Percentiles rank a stretch among this genome's conserved stretches.
These are phyloP conservation scores for Andrena dorsata DNA, from an alignment of 2,888 invertebrate genomes.

Conservation along the genomic window DNA sequence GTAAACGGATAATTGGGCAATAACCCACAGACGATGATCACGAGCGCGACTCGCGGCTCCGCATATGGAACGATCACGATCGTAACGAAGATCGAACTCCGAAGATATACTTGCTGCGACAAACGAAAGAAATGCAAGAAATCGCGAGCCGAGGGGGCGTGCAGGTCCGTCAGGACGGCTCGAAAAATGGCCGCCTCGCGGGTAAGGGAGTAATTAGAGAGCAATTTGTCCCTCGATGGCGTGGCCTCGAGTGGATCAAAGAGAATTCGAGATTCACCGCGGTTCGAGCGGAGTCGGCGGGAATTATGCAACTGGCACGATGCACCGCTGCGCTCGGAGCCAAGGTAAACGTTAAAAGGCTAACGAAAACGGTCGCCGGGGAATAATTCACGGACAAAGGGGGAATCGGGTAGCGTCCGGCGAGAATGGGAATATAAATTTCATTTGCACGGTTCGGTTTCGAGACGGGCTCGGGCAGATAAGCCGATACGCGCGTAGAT, in stretches of 20 bases:
- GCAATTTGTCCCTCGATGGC: slow-evolving; percentile 10
- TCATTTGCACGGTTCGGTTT: slow-evolving; percentile 36
- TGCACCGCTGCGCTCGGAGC: background rate
- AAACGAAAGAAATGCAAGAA: slow-evolving; percentile 33
- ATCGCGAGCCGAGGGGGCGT: background rate
- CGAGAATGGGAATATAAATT: slow-evolving; percentile 50
- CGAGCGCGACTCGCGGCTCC: slow-evolving; percentile 57
- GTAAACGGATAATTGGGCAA: slow-evolving; percentile 71
- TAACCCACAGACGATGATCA: slow-evolving; percentile 68
- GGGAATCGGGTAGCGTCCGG: background rate
- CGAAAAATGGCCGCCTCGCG: background rate
- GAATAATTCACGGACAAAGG: slow-evolving; percentile 1
- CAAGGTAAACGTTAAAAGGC: slow-evolving; percentile 10
- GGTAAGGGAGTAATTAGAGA: background rate
- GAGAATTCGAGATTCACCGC: background rate
- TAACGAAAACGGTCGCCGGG: background rate
- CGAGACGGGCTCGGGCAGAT: slow-evolving; percentile 37
- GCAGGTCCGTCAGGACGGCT: background rate
- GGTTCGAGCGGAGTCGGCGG: background rate
- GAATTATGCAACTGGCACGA: slow-evolving; percentile 2
- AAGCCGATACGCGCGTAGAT: slow-evolving; percentile 57
- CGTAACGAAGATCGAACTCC: slow-evolving; percentile 56
- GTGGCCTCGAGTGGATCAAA: background rate
- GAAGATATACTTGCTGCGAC: slow-evolving; percentile 58
- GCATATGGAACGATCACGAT: slow-evolving; percentile 67